Evolutionary conservation across 2,113 vertebrate species (phyloP).

Genomic region (Chaenocephalus aceratus): DNA sequence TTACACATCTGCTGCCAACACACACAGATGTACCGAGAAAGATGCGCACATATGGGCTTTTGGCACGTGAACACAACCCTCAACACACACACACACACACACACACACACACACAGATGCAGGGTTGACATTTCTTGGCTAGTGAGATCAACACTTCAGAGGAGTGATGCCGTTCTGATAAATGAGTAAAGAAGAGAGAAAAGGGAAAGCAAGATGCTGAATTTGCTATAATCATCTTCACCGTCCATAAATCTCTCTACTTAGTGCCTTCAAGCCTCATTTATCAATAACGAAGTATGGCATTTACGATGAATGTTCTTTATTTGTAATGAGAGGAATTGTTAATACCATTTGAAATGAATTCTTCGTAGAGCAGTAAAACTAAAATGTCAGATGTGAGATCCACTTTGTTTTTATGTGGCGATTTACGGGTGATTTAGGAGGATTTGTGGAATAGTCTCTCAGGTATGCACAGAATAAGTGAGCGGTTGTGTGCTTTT

Average conservation of each 20-base stretch:
- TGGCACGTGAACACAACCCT: conserved; percentile 14
- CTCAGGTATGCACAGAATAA: background rate
- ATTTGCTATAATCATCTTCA: background rate
- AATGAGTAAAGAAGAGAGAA: conserved; percentile 29
- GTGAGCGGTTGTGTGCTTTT: background rate
- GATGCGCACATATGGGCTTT: conserved; percentile 34
- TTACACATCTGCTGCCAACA: conserved; percentile 55
- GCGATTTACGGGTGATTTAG: background rate
- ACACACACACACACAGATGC: conserved; percentile 11
- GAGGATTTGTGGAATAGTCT: background rate
- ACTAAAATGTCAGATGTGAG: background rate
- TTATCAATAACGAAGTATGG: background rate
- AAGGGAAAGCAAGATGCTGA: background rate
- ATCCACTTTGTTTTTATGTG: background rate
- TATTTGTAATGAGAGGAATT: background rate
- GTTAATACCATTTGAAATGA: background rate
- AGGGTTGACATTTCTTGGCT: background rate
- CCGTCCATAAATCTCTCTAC: background rate
- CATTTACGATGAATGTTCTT: background rate
- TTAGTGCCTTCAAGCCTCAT: background rate
- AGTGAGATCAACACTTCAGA: conserved; percentile 24
- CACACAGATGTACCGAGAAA: conserved; percentile 30
- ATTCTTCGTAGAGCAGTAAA: background rate
- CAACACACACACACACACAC: conserved; percentile 6
- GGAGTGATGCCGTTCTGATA: conserved; percentile 24